Evolutionary conservation across 2,113 vertebrate species (phyloP).

Genomic region (Cichladusa arquata): DNA sequence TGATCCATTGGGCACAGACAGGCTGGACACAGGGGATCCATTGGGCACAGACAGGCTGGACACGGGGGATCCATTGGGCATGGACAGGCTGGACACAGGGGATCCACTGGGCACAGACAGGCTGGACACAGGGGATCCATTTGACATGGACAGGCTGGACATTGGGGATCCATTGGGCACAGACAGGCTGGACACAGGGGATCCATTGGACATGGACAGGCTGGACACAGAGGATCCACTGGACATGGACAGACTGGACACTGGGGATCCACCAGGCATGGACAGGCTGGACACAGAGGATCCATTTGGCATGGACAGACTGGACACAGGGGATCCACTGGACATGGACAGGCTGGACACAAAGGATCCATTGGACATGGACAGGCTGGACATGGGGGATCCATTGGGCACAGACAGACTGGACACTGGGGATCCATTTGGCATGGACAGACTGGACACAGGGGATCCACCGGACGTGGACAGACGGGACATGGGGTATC

Average conservation of each 20-base stretch:
- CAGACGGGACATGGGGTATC: not conserved
- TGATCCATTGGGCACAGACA: rapidly evolving
- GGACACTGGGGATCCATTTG: too few species aligned
- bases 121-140: rapidly evolving
- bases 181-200: not conserved
- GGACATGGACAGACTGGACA: too few species aligned
- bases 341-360: rapidly evolving
- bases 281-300: too few species aligned
- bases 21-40: too few species aligned
- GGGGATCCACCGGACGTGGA: rapidly evolving
- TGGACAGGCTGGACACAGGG: rapidly evolving
- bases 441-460: rapidly evolving
- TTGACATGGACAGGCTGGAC: rapidly evolving
- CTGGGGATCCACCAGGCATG: too few species aligned
- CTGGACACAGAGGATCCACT: too few species aligned
- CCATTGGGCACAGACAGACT: rapidly evolving
- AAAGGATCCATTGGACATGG: rapidly evolving
- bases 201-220: not conserved
- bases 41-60: rapidly evolving
- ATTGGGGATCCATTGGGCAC: rapidly evolving
- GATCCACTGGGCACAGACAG: rapidly evolving
- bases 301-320: too few species aligned
- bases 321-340: rapidly evolving
- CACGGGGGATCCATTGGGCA: not conserved
- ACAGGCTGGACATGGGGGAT: not conserved